phyloP scores from a whole-genome alignment of 2,888 invertebrate genomes.

The Pyrochroa serraticornis region DNA sequence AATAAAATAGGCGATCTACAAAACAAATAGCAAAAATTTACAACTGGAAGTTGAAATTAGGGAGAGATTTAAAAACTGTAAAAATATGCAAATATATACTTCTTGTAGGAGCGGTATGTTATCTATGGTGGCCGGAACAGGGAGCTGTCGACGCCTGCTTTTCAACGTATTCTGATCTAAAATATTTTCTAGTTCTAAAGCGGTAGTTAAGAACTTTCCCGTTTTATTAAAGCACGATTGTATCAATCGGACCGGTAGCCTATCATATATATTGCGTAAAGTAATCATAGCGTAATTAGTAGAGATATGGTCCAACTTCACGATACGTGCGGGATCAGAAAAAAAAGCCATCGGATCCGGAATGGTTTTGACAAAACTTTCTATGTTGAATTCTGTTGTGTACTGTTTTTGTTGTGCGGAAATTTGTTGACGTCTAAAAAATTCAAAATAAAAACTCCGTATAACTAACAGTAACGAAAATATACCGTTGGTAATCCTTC shows the following conservation, averaged over 20 bases:
- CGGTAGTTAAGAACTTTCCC: not conserved
- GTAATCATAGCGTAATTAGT: slow-evolving; percentile 29
- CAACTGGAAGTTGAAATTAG: not conserved
- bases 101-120: slow-evolving; percentile 53
- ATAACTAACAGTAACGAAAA: slow-evolving; percentile 14
- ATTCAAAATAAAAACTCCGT: slow-evolving; percentile 12
- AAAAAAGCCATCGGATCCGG: slow-evolving; percentile 55
- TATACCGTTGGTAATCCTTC: slow-evolving; percentile 39
- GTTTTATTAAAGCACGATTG: slow-evolving; percentile 1
- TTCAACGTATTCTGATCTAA: slow-evolving; percentile 8
- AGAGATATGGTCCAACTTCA: not conserved
- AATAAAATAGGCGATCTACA: slow-evolving; percentile 47
- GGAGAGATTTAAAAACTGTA: not conserved
- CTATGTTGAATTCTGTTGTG: slow-evolving; percentile 55
- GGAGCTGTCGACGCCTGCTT: slow-evolving; percentile 13
- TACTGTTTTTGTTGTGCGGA: slow-evolving; percentile 56
- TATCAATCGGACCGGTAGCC: slow-evolving; percentile 25
- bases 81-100: slow-evolving; percentile 32
- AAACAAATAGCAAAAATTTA: slow-evolving; percentile 18
- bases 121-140: slow-evolving; percentile 26
- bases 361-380: slow-evolving; percentile 57
- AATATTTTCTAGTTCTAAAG: not conserved
- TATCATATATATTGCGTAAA: slow-evolving; percentile 36
- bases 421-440: slow-evolving; percentile 45
- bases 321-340: slow-evolving; percentile 24